Evolutionary conservation across 2,888 invertebrate genomes (phyloP).

Genomic region (Ariolimax columbianus): DNA sequence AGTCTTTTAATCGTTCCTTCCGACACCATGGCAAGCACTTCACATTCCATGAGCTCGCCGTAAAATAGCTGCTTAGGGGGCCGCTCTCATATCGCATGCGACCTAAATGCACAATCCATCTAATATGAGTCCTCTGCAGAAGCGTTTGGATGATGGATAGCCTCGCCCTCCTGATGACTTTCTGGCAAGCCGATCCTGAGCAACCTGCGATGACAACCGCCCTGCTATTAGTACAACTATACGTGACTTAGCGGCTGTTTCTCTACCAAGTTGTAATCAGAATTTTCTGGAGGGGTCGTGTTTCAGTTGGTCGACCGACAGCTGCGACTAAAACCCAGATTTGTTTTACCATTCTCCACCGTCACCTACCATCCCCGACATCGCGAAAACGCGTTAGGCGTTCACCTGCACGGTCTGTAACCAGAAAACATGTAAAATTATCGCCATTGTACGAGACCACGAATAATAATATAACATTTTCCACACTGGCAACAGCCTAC

Average conservation of each 20-base stretch:
- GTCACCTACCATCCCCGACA: slow-evolving; percentile 25
- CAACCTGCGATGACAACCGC: too few species aligned
- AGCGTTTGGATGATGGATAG: too few species aligned
- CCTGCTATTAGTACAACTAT: too few species aligned
- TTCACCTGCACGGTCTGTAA: background rate
- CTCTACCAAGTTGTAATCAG: background rate
- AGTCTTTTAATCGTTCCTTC: too few species aligned
- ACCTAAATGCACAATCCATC: too few species aligned
- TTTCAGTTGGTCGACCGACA: background rate
- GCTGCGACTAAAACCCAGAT: background rate
- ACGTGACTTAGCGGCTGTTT: background rate
- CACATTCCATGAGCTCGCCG: too few species aligned
- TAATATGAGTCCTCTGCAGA: too few species aligned
- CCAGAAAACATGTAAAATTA: background rate
- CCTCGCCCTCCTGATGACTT: too few species aligned
- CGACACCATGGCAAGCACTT: too few species aligned
- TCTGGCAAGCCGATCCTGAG: too few species aligned
- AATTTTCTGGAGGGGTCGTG: background rate
- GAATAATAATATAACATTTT: slow-evolving; percentile 6
- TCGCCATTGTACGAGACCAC: slow-evolving; percentile 14
- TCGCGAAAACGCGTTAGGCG: background rate
- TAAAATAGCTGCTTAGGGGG: too few species aligned
- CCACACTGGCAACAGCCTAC: background rate
- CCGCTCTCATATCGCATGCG: too few species aligned
- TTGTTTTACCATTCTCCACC: background rate